phyloP scores from a whole-genome alignment of 2,888 invertebrate genomes.

The Phasia obesa region DNA sequence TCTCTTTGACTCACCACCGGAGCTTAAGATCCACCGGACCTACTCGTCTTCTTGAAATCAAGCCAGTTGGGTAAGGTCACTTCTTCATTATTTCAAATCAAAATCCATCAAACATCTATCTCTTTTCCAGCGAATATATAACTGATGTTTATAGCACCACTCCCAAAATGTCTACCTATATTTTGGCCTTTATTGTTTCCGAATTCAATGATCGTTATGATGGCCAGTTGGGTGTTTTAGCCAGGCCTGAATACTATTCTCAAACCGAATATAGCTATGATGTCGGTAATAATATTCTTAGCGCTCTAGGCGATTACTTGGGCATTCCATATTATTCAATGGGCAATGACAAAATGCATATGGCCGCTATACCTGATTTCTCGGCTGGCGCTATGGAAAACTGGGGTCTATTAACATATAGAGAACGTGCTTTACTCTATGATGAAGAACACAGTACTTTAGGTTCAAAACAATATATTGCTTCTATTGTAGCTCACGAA shows the following conservation, averaged over 20 bases:
- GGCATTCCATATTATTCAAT: slow-evolving; percentile 83
- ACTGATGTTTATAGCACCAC: slow-evolving; percentile 81
- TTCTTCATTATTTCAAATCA: background rate
- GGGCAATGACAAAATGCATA: slow-evolving; percentile 88
- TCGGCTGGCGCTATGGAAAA: slow-evolving; percentile 95
- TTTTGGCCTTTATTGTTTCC: slow-evolving; percentile 90
- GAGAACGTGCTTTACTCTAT: slow-evolving; percentile 87
- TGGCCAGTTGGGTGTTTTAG: slow-evolving; percentile 84
- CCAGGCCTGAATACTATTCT: slow-evolving; percentile 86
- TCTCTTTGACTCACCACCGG: slow-evolving; percentile 80
- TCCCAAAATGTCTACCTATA: slow-evolving; percentile 89
- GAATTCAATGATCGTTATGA: slow-evolving; percentile 81
- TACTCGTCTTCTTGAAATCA: slow-evolving; percentile 71
- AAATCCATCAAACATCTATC: too few species aligned
- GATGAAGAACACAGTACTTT: slow-evolving; percentile 85
- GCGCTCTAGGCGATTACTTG: slow-evolving; percentile 85
- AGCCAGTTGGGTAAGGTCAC: slow-evolving; percentile 73
- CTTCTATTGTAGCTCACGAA: slow-evolving; percentile 83
- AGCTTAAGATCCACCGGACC: slow-evolving; percentile 77
- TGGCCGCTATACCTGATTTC: slow-evolving; percentile 93
- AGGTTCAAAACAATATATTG: slow-evolving; percentile 85
- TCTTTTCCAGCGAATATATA: slow-evolving; percentile 71
- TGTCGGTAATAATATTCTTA: slow-evolving; percentile 84
- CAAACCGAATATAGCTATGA: slow-evolving; percentile 87
- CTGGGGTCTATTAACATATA: slow-evolving; percentile 93